Percentiles rank a stretch among this genome's conserved stretches.
These are phyloP conservation scores for Arremon brunneinucha DNA, from an alignment of 2,797 vertebrate species.

Conservation along the genomic window DNA sequence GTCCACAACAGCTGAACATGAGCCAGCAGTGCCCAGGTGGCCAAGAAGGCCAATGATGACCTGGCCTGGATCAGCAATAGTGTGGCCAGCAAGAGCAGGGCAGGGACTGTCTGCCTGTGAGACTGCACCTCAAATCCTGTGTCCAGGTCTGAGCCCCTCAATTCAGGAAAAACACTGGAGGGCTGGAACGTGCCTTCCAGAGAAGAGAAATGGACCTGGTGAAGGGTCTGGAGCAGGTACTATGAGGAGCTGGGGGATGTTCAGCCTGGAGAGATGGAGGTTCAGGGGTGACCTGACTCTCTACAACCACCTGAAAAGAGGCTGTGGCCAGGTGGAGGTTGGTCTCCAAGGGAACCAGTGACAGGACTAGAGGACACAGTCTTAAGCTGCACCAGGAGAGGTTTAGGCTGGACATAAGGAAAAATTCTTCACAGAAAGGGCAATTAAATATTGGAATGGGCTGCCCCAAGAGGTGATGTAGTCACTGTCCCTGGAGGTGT, in stretches of 20 bases:
- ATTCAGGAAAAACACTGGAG: neutral
- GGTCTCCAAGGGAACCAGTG: accelerated
- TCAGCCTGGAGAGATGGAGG: neutral
- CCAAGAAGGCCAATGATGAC: accelerated
- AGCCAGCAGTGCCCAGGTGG: neutral
- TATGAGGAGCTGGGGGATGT: accelerated
- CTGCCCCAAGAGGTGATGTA: too few species aligned
- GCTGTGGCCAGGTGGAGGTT: too few species aligned
- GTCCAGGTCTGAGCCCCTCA: neutral
- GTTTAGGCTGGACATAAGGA: neutral
- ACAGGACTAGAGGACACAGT: neutral
- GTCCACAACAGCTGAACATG: neutral
- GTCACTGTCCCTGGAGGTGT: neutral
- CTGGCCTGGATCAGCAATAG: accelerated
- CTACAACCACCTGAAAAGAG: neutral
- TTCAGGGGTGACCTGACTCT: accelerated
- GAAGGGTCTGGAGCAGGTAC: neutral
- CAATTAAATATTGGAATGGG: neutral
- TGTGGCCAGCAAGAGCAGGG: neutral
- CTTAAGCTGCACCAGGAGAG: neutral
- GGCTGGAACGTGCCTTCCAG: neutral
- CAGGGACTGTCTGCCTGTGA: neutral
- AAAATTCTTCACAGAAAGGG: neutral
- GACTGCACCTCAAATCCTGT: accelerated
- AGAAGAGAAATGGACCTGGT: accelerated